A percentile compares a stretch with the other conserved stretches of the same genome.
Conservation (phyloP, 2,888 invertebrate genomes). For the Salticus scenicus region DNA sequence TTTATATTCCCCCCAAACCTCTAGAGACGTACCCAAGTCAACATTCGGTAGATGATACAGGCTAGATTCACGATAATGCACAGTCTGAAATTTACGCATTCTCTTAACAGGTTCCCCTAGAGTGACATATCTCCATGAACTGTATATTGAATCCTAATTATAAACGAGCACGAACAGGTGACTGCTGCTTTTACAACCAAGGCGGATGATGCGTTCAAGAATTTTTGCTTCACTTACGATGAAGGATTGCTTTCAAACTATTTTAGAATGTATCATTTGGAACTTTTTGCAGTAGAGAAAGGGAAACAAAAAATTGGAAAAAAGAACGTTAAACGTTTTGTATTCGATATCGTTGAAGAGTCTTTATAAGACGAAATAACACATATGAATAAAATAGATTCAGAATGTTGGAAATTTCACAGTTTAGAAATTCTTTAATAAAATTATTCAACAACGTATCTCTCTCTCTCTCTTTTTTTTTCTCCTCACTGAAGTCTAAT, state of each 20-base stretch:
- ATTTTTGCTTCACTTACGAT: background rate
- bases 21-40: conserved; percentile 35
- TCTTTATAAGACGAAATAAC: too few relatives aligned
- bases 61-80: conserved; percentile 61
- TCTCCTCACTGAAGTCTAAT: too few relatives aligned
- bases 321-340: too few relatives aligned
- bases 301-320: too few relatives aligned
- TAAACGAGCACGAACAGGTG: conserved; percentile 37
- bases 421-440: too few relatives aligned
- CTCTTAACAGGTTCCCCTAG: conserved; percentile 43
- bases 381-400: too few relatives aligned
- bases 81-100: conserved; percentile 60
- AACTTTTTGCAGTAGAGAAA: too few relatives aligned
- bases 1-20: conserved; percentile 47
- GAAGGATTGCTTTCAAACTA: background rate
- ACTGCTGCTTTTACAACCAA: conserved; percentile 6
- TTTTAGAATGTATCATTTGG: background rate
- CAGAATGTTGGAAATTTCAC: too few relatives aligned
- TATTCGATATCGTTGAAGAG: too few relatives aligned
- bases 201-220: background rate
- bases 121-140: conserved; percentile 38
- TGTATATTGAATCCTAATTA: conserved; percentile 66
- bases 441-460: too few relatives aligned
- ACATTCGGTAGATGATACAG: conserved; percentile 44
- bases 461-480: too few relatives aligned